phyloP scores from a whole-genome alignment of 2,888 invertebrate genomes.

The Pollenia amentaria region DNA sequence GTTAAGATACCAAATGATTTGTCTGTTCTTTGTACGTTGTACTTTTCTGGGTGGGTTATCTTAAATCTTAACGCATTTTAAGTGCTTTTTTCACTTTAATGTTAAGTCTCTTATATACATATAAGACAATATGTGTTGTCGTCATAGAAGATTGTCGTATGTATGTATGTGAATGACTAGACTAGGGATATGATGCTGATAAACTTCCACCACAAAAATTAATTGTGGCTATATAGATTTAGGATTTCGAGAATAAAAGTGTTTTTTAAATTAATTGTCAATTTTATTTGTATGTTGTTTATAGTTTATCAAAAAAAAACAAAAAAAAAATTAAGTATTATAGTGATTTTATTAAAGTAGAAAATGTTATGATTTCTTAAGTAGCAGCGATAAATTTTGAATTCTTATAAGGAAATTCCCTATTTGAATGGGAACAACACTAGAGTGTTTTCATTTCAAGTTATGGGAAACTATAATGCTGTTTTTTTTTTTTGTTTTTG shows the following conservation, averaged over 20 bases:
- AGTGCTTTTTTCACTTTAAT: conserved; percentile 63
- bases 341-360: conserved; percentile 2
- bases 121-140: conserved; percentile 33
- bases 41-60: conserved; percentile 67
- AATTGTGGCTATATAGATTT: conserved; percentile 4
- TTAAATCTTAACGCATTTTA: conserved; percentile 72
- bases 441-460: too few relatives aligned
- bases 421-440: background rate
- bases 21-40: conserved; percentile 29
- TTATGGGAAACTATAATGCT: too few relatives aligned
- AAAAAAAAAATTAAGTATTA: background rate
- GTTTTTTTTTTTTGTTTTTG: too few relatives aligned
- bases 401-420: background rate
- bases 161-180: background rate
- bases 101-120: conserved; percentile 13
- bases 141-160: conserved; percentile 5
- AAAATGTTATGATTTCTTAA: conserved; percentile 24
- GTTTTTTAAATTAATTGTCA: conserved; percentile 63
- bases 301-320: background rate
- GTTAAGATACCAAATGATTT: conserved; percentile 62
- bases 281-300: conserved; percentile 30
- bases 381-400: background rate
- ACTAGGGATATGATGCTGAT: conserved; percentile 15
- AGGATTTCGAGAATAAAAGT: conserved; percentile 46
- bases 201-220: conserved; percentile 27